Conservation (phyloP, 2,797 vertebrate species). For the Rhincodon typus region DNA sequence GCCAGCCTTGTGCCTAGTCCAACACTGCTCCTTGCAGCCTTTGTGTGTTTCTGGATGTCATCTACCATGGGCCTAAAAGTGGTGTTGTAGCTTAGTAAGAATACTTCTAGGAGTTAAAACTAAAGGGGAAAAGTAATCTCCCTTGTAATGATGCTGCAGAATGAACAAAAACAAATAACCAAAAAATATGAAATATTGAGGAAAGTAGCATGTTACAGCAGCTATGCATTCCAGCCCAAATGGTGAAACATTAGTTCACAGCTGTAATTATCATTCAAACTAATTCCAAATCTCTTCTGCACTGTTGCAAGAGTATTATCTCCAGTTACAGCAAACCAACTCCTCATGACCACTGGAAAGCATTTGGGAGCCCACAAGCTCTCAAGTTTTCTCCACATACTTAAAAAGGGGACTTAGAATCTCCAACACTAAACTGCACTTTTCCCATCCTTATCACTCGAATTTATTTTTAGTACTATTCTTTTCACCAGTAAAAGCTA, state of each 20-base stretch:
- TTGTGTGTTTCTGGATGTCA: too few species aligned
- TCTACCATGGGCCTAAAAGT: not conserved
- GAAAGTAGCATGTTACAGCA: not conserved
- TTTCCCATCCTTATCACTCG: not conserved
- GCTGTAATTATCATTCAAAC: not conserved
- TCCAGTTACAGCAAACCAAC: not conserved
- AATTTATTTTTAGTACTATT: not conserved
- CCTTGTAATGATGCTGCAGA: not conserved
- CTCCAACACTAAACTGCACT: not conserved
- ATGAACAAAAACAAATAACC: not conserved
- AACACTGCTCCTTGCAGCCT: too few species aligned
- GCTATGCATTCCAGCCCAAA: not conserved
- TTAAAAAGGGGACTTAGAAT: not conserved
- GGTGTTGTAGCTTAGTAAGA: not conserved
- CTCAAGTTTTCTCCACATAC: not conserved
- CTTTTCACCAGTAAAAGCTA: not conserved
- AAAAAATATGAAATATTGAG: not conserved
- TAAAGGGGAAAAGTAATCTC: not conserved
- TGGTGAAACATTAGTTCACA: not conserved
- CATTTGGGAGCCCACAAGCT: not conserved
- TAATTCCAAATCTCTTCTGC: not conserved
- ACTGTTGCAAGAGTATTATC: not conserved
- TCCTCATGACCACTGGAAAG: not conserved
- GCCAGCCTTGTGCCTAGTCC: too few species aligned
- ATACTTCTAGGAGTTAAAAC: not conserved